Conservation (phyloP, 2,797 vertebrate genomes). For the Momotus momota region DNA sequence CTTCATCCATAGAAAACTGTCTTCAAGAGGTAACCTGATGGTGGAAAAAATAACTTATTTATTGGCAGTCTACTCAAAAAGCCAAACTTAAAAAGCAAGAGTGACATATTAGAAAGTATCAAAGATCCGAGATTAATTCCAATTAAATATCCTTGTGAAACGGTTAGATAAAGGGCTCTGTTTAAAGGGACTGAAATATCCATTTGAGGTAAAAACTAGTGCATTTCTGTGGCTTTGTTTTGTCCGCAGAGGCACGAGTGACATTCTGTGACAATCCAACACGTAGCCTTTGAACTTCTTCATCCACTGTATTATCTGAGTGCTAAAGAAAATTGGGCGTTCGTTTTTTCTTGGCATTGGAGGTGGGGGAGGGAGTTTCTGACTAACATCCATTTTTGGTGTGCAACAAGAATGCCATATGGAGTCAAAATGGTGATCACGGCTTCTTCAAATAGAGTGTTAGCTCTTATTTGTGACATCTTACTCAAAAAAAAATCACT, state of each 20-base stretch:
- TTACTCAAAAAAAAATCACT: not conserved
- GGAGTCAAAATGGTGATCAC: conserved; percentile 45
- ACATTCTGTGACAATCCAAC: not conserved
- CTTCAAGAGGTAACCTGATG: conserved; percentile 52
- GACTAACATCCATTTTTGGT: conserved; percentile 49
- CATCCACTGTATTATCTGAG: not conserved
- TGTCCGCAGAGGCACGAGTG: not conserved
- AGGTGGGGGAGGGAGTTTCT: not conserved
- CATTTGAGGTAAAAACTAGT: not conserved
- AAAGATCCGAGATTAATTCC: not conserved
- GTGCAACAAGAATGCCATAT: conserved; percentile 41
- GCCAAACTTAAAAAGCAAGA: conserved; percentile 32
- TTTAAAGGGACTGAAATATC: not conserved
- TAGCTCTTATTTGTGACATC: conserved; percentile 45
- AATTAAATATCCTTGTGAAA: not conserved
- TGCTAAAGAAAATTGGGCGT: not conserved
- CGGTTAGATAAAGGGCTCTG: not conserved
- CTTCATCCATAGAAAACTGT: conserved; percentile 47
- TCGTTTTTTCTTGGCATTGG: not conserved
- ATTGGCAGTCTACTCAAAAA: conserved; percentile 46
- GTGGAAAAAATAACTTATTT: conserved; percentile 55
- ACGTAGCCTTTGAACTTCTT: not conserved
- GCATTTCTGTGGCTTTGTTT: not conserved
- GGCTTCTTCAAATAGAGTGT: conserved; percentile 33
- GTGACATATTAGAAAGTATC: conserved; percentile 29